phyloP scores from a whole-genome alignment of 2,113 vertebrate genomes.

The Pungitius pungitius region DNA sequence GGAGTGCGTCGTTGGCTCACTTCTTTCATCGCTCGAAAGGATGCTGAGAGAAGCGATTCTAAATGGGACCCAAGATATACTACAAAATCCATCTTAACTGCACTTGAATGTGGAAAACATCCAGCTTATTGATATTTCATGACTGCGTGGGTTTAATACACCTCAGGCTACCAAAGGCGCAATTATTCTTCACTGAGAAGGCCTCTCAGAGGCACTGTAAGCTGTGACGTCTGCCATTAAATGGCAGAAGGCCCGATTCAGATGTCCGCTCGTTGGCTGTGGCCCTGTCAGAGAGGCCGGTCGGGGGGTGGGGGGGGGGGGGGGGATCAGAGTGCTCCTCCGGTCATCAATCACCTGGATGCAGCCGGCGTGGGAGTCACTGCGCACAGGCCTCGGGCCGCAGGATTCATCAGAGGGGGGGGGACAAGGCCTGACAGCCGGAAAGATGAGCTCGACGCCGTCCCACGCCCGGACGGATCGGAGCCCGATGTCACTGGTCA shows the following conservation, averaged over 20 bases:
- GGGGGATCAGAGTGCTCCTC: conserved; percentile 66
- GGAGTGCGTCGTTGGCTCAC: conserved; percentile 26
- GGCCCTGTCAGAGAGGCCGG: conserved; percentile 64
- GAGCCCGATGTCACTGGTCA: conserved; percentile 72
- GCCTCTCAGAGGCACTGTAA: conserved; percentile 3
- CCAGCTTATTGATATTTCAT: conserved; percentile 36
- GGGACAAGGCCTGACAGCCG: conserved; percentile 75
- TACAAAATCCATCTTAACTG: conserved; percentile 37
- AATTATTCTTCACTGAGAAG: conserved; percentile 13
- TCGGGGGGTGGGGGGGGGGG: too few species aligned
- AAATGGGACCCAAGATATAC: conserved; percentile 52
- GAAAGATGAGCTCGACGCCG: conserved; percentile 76
- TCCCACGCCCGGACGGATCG: conserved; percentile 52
- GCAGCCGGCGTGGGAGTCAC: conserved; percentile 48
- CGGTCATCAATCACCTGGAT: conserved; percentile 78
- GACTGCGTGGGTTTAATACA: conserved; percentile 34
- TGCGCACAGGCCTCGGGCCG: conserved; percentile 62
- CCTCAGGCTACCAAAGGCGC: conserved; percentile 13
- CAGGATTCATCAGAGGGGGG: conserved; percentile 71
- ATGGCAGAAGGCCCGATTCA: conserved; percentile 53
- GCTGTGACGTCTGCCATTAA: conserved; percentile 15
- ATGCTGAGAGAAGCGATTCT: conserved; percentile 56
- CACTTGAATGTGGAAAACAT: conserved; percentile 57
- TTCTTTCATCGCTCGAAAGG: conserved; percentile 18
- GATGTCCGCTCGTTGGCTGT: conserved; percentile 49